Conservation (phyloP, 2,113 vertebrate species). For the Struthidea cinerea region DNA sequence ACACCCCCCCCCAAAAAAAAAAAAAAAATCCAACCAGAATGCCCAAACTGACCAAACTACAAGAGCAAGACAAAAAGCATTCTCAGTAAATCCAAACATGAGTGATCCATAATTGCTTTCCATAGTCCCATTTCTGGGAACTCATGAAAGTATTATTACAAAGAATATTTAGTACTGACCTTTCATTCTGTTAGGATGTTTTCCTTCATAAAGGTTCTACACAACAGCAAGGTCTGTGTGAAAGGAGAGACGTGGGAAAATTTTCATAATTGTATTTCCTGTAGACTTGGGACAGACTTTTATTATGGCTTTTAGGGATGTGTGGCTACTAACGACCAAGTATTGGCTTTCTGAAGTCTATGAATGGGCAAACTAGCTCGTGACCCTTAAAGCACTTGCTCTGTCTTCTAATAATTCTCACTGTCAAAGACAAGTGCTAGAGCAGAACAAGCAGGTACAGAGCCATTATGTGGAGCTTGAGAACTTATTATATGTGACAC, state of each 20-base stretch:
- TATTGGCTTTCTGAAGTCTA: neutral
- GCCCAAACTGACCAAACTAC: neutral
- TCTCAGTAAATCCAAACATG: neutral
- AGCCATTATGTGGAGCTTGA: neutral
- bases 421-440: neutral
- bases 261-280: neutral
- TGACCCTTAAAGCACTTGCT: neutral
- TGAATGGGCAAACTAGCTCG: neutral
- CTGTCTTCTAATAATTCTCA: neutral
- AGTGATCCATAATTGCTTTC: neutral
- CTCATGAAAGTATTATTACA: neutral
- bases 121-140: neutral
- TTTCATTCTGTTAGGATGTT: neutral
- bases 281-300: neutral
- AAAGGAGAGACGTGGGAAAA: neutral
- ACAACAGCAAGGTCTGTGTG: neutral
- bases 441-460: neutral
- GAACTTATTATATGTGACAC: neutral
- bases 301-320: neutral
- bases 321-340: neutral
- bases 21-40: neutral
- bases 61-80: neutral
- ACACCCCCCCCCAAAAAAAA: fast-evolving
- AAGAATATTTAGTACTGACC: neutral
- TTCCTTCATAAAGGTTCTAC: neutral